Base-by-base conservation (phyloP, 1,140 invertebrate genomes). In the Tribolium castaneum region DNA sequence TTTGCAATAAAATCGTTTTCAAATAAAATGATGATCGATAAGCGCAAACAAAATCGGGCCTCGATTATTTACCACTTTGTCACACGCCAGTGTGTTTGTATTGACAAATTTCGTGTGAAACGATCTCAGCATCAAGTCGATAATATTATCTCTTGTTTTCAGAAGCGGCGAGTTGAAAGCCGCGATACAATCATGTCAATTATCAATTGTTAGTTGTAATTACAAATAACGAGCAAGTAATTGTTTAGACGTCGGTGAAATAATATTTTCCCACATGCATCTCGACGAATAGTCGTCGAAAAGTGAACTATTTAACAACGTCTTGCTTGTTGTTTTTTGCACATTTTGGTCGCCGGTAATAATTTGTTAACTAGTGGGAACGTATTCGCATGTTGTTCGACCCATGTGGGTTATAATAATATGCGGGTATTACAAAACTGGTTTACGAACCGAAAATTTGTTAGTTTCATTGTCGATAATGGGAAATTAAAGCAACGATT, bases 181-280 rank as follows among this genome's bases (percentile, higher is more conserved):
- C 59, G 59, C 59, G 30, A 66, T 35, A 66, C 59, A 66, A 66
- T 66, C 59, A 66, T 66, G 59, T 66, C 59, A 66, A 66, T 66
- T 66, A 66, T 66, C 59, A 66, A 66, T 66, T 66, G 59, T 66
- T 66, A 66, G 59, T 66, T 66, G 59, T 66, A 66, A 66, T 66
- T 66, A 66, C 59, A 66, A 66, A 66, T 66, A 66, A 66, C 59
- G 59, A 66, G 25, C 59, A 66, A 66, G 59, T 66, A 66, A 66
- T 66, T 66, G 59, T 66, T 66, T 35, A 30, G 59, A 66, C 59
- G 59, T 34, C 59, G 59, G 59, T 66, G 45, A 35, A 9, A 25
- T 30, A 59, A 35, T 66, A 66, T 66, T 66, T 66, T 66, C 59
- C 59, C 59, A n/a, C n/a, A 66, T 66, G 59, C 25, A 34, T 30